Evolutionary conservation across 2,888 invertebrate genomes (phyloP).

Genomic region (Leucophora obtusa): DNA sequence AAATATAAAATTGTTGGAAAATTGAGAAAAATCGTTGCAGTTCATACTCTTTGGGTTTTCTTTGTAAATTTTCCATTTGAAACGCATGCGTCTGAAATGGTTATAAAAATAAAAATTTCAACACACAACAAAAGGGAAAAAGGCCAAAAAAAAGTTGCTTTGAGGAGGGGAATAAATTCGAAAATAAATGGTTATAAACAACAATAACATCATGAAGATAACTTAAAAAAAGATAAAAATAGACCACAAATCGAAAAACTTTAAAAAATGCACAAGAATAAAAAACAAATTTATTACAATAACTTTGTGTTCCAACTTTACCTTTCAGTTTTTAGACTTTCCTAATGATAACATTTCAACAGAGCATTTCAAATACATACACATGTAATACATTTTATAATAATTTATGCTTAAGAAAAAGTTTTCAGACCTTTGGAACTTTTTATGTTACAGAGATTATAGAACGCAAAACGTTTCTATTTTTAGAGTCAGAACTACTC

Average conservation of each 20-base stretch:
- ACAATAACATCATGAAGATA: not conserved
- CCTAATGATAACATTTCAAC: no score
- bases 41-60: conserved; percentile 15
- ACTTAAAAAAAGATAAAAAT: not conserved
- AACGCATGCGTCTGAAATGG: conserved; percentile 49
- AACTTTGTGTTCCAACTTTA: no score
- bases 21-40: conserved; percentile 45
- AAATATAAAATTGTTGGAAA: conserved; percentile 37
- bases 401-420: no score
- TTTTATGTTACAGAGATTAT: no score
- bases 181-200: conserved; percentile 16
- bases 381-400: no score
- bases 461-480: no score
- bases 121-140: conserved; percentile 6
- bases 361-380: no score
- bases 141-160: conserved; percentile 23
- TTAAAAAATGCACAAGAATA: not conserved
- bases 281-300: no score
- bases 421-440: no score
- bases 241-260: not conserved
- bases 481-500: no score
- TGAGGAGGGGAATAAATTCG: conserved; percentile 25
- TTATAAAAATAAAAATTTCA: conserved; percentile 32
- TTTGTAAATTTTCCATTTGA: conserved; percentile 5
- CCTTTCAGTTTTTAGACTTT: no score